These are phyloP conservation scores for Cygnus buccinator DNA, from an alignment of 2,113 vertebrate genomes.

Conservation along the genomic window DNA sequence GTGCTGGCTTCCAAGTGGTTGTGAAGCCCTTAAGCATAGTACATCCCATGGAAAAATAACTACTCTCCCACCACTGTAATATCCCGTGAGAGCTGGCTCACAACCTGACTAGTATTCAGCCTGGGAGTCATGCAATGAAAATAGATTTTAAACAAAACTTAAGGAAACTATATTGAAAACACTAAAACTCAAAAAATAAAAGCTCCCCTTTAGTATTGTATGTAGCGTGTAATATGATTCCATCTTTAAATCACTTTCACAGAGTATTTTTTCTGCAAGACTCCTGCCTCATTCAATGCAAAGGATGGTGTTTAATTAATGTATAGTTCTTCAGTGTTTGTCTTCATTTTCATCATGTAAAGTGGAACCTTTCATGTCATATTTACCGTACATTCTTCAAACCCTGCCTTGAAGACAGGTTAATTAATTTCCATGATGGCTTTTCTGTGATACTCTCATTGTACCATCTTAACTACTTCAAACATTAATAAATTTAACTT, in stretches of 20 bases:
- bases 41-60: not conserved
- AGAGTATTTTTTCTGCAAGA: not conserved
- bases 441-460: constrained; percentile 24
- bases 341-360: constrained; percentile 43
- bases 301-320: constrained; percentile 37
- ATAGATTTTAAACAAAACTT: not conserved
- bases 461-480: not conserved
- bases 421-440: constrained; percentile 62
- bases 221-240: not conserved
- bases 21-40: rapidly evolving
- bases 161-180: not conserved
- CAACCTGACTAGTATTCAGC: not conserved
- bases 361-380: constrained; percentile 50
- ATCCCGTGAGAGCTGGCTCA: not conserved
- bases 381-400: constrained; percentile 50
- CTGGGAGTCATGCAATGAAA: not conserved
- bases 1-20: rapidly evolving
- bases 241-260: not conserved
- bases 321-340: constrained; percentile 16
- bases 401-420: constrained; percentile 46
- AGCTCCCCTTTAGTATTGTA: not conserved
- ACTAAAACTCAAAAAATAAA: not conserved
- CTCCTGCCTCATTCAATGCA: not conserved
- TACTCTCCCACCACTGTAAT: not conserved
- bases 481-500: constrained; percentile 44